phyloP scores from a whole-genome alignment of 2,113 vertebrate species.

The Thymallus thymallus region DNA sequence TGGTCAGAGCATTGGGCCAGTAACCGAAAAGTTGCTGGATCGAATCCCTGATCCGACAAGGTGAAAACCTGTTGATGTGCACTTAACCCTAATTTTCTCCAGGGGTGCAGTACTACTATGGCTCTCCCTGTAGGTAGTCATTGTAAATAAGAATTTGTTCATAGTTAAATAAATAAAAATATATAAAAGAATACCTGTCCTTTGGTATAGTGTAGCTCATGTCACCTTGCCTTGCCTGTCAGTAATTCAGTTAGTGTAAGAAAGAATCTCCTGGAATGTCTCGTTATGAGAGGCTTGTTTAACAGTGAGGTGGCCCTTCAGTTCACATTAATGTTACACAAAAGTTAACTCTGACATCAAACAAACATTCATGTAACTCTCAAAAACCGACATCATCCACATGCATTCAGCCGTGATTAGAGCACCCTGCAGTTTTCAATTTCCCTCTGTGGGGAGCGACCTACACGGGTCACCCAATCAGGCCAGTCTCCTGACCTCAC shows the following conservation, averaged over 20 bases:
- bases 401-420: constrained; percentile 61
- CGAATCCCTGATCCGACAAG: too few relatives aligned
- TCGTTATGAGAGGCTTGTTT: constrained; percentile 36
- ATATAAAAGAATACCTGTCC: too few relatives aligned
- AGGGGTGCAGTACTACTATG: too few relatives aligned
- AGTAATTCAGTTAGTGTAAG: background rate
- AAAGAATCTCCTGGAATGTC: background rate
- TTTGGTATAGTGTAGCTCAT: background rate
- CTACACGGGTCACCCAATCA: constrained; percentile 55
- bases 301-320: constrained; percentile 52
- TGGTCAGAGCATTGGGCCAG: too few relatives aligned
- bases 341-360: constrained; percentile 63
- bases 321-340: constrained; percentile 57
- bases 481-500: constrained; percentile 62
- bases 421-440: constrained; percentile 61
- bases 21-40: too few relatives aligned
- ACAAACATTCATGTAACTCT: constrained; percentile 36
- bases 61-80: too few relatives aligned
- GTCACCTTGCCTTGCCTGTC: background rate
- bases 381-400: constrained; percentile 28
- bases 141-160: too few relatives aligned
- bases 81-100: too few relatives aligned
- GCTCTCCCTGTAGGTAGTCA: too few relatives aligned
- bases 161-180: too few relatives aligned
- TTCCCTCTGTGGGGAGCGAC: constrained; percentile 57